Evolutionary conservation across 2,888 invertebrate species (phyloP), one percentile per base, ranked within the genome.

Genomic region (Spisula subtruncata): DNA sequence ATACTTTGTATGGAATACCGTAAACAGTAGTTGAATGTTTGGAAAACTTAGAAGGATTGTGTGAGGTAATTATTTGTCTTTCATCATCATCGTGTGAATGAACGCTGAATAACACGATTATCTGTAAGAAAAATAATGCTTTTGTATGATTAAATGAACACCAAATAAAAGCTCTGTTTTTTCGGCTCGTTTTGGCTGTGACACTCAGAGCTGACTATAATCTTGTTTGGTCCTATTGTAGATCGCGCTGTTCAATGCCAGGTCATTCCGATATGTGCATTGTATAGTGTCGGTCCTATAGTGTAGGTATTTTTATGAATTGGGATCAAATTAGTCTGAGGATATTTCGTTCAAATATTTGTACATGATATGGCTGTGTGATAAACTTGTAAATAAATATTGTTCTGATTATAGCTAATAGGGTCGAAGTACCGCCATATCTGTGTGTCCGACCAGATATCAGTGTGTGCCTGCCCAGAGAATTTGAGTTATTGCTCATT

Each of bases 291-390:
- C n/a, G n/a, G n/a, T n/a, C n/a, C n/a, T n/a, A n/a, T n/a, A 32
- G 4, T 71, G 16, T 6, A 29, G 29, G 32, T 71, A 32, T 29
- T 25, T n/a, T 48, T 75, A 51, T 41, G 84, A 75, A 84, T 84
- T 84, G 75, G n/a, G 41, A 16, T 51, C 32, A 66, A 84, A 83
- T 75, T 75, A 75, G 84, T 75, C 46, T 71, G 29, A 29, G 54
- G 20, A 75, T 41, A n/a, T 48, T 80, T 79, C 60, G 80, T 79
- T 54, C 80, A 85, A 87, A 87, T 87, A 87, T 87, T 87, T 87
- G 87, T 25, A 25, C n/a, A 41, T 84, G 25, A 66, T 84, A 84
- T 46, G 48, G 46, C 18, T 41, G 80, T 71, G 71, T 71, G 71
- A 71, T 71, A 71, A 71, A 71, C 71, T 71, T 71, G 12, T 32